These are phyloP conservation scores for Automeris io DNA, from an alignment of 2,888 invertebrate species.

Conservation along the genomic window DNA sequence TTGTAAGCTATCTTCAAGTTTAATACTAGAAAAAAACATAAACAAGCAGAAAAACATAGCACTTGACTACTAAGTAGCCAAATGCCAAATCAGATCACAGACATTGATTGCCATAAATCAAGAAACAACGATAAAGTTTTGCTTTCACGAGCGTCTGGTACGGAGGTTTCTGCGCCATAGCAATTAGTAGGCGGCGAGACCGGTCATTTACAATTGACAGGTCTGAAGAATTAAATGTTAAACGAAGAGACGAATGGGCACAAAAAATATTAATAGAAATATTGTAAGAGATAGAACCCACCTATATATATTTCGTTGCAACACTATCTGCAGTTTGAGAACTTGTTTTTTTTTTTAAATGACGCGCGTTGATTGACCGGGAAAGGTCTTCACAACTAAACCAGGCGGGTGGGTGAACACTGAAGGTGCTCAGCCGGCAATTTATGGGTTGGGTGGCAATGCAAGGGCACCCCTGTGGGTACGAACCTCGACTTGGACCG, in stretches of 20 bases:
- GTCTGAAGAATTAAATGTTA: slow-evolving; percentile 20
- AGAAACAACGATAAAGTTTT: slow-evolving; percentile 29
- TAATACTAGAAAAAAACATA: background rate
- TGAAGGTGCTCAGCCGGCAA: no score
- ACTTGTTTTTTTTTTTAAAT: no score
- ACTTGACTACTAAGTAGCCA: slow-evolving; percentile 28
- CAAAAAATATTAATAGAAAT: slow-evolving; percentile 11
- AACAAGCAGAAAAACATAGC: slow-evolving; percentile 15
- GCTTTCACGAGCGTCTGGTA: slow-evolving; percentile 36
- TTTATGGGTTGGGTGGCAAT: no score
- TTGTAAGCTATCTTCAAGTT: no score
- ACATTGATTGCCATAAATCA: slow-evolving; percentile 39
- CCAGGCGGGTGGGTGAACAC: no score
- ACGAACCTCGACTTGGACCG: no score
- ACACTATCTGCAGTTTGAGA: no score
- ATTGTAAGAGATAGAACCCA: no score
- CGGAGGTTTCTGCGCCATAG: slow-evolving; percentile 22
- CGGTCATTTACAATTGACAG: slow-evolving; percentile 28
- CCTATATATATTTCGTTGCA: no score
- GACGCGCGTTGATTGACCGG: no score
- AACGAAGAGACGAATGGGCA: slow-evolving; percentile 10
- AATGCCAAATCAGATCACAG: slow-evolving; percentile 37
- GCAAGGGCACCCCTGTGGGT: no score
- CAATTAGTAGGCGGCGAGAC: slow-evolving; percentile 28
- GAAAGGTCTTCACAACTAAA: no score